Evolutionary conservation across 2,888 invertebrate genomes (phyloP), one percentile per base, ranked within the genome.

Genomic region (Apodemia mormo): DNA sequence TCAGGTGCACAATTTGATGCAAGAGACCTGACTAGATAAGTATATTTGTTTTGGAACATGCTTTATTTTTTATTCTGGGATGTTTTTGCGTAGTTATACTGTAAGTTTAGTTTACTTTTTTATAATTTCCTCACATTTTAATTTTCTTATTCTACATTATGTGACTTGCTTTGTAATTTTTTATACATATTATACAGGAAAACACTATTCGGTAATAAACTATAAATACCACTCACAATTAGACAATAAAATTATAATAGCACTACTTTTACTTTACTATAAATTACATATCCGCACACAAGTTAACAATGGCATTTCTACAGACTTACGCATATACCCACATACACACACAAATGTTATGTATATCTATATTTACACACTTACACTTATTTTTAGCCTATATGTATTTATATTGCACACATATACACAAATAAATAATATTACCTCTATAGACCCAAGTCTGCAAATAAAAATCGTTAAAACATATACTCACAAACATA

Each of bases 41-140:
- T 69, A 37, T 68, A 52, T n/a, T n/a, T n/a, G 22, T 54, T 65
- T 65, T 29, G 33, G 33, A 37, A 49, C 52, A n/a, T 7, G 52
- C 5, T 40, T 40, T n/a, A 54, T 52, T 30, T 33, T 43, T 37
- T 49, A 37, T 45, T 45, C 8, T 52, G 37, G 5, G 52, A 65
- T 30, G 40, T 22, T 65, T 10, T 30, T n/a, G 43, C 2, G 33
- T 33, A 37, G 29, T 65, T 29, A 52, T 22, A n/a, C 2, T n/a
- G 54, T 54, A 54, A 54, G 22, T 54, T 22, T 54, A 3, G n/a
- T 6, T 54, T 54, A n/a, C n/a, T 22, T n/a, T 54, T 54, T 54
- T n/a, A n/a, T 54, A 54, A 6, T 54, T 22, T n/a, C 54, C 7
- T n/a, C 9, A 54, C n/a, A 9, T n/a, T 3, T n/a, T n/a, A 54